Evolutionary conservation across 2,113 vertebrate species (phyloP).

Genomic region (Callocephalon fimbriatum): DNA sequence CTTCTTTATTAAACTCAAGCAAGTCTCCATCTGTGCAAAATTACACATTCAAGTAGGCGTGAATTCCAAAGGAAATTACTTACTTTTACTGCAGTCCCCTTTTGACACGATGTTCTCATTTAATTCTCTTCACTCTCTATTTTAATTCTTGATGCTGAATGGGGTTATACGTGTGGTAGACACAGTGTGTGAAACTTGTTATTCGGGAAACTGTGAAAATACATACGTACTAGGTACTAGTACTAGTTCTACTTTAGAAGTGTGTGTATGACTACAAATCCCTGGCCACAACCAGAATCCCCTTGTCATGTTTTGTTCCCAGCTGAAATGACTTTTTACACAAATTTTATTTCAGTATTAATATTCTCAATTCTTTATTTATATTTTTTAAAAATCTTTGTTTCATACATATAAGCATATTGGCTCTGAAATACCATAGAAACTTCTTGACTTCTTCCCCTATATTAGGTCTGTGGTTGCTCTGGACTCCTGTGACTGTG

Average conservation of each 20-base stretch:
- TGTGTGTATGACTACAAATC: not conserved
- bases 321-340: not conserved
- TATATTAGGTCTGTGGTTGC: not conserved
- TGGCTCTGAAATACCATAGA: not conserved
- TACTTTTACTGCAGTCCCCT: not conserved
- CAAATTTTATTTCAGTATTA: not conserved
- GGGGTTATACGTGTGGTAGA: not conserved
- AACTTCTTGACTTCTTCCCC: not conserved
- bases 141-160: constrained; percentile 25
- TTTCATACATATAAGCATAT: not conserved
- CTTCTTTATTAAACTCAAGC: not conserved
- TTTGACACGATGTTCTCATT: constrained; percentile 51
- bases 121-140: constrained; percentile 2
- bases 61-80: constrained; percentile 46
- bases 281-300: not conserved
- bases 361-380: not conserved
- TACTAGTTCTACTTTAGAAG: not conserved
- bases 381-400: not conserved
- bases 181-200: not conserved
- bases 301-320: not conserved
- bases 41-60: constrained; percentile 27
- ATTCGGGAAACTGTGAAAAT: not conserved
- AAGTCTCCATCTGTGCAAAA: constrained; percentile 33
- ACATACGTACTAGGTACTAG: not conserved
- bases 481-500: not conserved